These are phyloP conservation scores for Agriopis aurantiaria DNA, from an alignment of 2,888 invertebrate genomes.

Conservation along the genomic window DNA sequence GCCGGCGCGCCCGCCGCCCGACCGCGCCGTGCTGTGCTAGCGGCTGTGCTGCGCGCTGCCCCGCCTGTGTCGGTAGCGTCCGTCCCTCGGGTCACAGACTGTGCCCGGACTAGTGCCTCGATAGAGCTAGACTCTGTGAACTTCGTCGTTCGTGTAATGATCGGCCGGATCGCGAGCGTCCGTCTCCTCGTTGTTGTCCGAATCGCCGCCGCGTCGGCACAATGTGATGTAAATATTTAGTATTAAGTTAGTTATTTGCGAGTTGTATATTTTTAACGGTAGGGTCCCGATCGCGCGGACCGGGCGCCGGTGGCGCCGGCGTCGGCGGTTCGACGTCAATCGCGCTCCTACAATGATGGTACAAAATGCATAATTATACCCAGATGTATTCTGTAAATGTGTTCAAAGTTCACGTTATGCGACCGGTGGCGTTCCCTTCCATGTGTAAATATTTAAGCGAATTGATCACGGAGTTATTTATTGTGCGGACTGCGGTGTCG, in stretches of 20 bases:
- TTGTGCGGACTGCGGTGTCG: conserved; percentile 30
- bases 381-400: conserved; percentile 48
- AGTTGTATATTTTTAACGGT: conserved; percentile 67
- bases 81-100: background rate
- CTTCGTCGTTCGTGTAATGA: background rate
- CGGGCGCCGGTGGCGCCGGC: background rate
- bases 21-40: conserved; percentile 75
- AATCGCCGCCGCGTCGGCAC: conserved; percentile 39
- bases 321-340: conserved; percentile 34
- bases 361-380: conserved; percentile 77
- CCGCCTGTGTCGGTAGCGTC: conserved; percentile 31
- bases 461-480: conserved; percentile 47
- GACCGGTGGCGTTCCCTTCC: conserved; percentile 30
- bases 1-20: conserved; percentile 58
- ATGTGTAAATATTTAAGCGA: conserved; percentile 19
- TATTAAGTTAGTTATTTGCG: conserved; percentile 47
- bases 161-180: background rate
- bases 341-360: conserved; percentile 71
- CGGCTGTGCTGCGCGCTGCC: conserved; percentile 51
- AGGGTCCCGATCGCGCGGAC: conserved; percentile 75
- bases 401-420: conserved; percentile 44
- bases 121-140: background rate
- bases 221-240: conserved; percentile 54
- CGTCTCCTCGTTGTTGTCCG: conserved; percentile 2
- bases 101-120: conserved; percentile 2